These are phyloP conservation scores for Drosophila nr. medialis DNA, from an alignment of 2,888 invertebrate species.

Conservation along the genomic window DNA sequence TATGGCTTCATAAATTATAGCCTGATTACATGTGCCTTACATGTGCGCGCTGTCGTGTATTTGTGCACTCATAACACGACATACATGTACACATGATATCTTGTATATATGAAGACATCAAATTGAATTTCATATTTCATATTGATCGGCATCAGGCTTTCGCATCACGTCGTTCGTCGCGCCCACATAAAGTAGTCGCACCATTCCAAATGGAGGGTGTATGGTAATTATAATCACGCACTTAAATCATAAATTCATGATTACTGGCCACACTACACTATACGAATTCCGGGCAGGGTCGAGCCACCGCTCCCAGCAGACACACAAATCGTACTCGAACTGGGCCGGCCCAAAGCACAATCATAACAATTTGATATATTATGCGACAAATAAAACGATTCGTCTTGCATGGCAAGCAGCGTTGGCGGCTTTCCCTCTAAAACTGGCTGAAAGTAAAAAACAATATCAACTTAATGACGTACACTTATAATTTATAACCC, in stretches of 20 bases:
- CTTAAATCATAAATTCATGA: slow-evolving; percentile 81
- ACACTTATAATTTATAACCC: too few relatives aligned
- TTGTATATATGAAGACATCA: slow-evolving; percentile 55
- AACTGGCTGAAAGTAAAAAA: slow-evolving; percentile 4
- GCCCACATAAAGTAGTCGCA: slow-evolving; percentile 35
- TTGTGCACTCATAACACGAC: slow-evolving; percentile 68
- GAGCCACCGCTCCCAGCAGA: slow-evolving; percentile 59
- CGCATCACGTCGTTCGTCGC: slow-evolving; percentile 58
- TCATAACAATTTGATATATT: slow-evolving; percentile 70
- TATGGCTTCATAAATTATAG: slow-evolving; percentile 60
- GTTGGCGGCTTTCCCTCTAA: slow-evolving; percentile 30
- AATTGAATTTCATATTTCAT: slow-evolving; percentile 76
- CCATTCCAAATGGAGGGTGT: background rate
- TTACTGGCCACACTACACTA: slow-evolving; percentile 51
- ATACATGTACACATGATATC: slow-evolving; percentile 20
- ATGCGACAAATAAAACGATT: slow-evolving; percentile 49
- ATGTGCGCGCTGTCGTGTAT: slow-evolving; percentile 64
- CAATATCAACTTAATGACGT: slow-evolving; percentile 1
- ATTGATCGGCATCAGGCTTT: slow-evolving; percentile 53
- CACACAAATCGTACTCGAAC: slow-evolving; percentile 31
- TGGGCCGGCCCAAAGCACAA: slow-evolving; percentile 29
- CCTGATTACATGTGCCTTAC: slow-evolving; percentile 62
- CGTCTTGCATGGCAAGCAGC: slow-evolving; percentile 51
- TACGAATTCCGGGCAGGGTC: slow-evolving; percentile 70
- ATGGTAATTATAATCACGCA: slow-evolving; percentile 68